Evolutionary conservation across 64 coral and sea anemone species (phyloP).

Genomic region (Stichodactyla helianthus): DNA sequence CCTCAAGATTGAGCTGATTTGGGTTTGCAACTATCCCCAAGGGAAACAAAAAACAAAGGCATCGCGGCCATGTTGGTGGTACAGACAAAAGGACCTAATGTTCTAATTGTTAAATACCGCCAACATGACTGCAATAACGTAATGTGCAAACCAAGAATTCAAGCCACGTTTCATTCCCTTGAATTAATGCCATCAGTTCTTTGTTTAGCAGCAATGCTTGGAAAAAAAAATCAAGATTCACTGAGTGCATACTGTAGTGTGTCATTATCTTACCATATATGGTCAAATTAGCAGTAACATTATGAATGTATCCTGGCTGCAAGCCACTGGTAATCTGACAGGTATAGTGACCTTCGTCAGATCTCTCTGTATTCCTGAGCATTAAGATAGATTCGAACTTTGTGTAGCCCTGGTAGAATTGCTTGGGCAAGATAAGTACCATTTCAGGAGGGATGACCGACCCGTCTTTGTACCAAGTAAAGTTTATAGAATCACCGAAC

Average conservation of each 20-base stretch:
- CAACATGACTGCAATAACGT: no score
- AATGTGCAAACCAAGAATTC: no score
- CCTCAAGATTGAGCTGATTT: no score
- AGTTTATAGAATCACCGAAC: slow-evolving; percentile 42
- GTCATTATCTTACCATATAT: slow-evolving; percentile 35
- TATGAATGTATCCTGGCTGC: slow-evolving; percentile 35
- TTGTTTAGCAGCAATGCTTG: no score
- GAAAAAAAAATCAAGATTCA: not conserved
- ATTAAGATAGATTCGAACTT: slow-evolving; percentile 51
- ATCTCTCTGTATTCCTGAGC: slow-evolving; percentile 32
- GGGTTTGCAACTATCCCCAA: no score
- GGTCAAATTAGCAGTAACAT: slow-evolving; percentile 30
- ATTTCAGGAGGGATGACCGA: not conserved
- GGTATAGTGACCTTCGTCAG: slow-evolving; percentile 54
- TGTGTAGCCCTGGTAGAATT: slow-evolving; percentile 8
- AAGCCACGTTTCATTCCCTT: no score
- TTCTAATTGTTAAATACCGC: no score
- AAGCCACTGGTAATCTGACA: slow-evolving; percentile 36
- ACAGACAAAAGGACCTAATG: no score
- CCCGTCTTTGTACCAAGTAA: slow-evolving; percentile 66
- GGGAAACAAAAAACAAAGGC: no score
- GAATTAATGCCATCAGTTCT: no score
- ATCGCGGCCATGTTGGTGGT: no score
- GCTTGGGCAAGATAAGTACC: slow-evolving; percentile 5
- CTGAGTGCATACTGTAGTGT: not conserved